A percentile compares a stretch with the other conserved stretches of the same genome.
phyloP scores from a whole-genome alignment of 2,888 invertebrate species.

The Atethmia centrago region DNA sequence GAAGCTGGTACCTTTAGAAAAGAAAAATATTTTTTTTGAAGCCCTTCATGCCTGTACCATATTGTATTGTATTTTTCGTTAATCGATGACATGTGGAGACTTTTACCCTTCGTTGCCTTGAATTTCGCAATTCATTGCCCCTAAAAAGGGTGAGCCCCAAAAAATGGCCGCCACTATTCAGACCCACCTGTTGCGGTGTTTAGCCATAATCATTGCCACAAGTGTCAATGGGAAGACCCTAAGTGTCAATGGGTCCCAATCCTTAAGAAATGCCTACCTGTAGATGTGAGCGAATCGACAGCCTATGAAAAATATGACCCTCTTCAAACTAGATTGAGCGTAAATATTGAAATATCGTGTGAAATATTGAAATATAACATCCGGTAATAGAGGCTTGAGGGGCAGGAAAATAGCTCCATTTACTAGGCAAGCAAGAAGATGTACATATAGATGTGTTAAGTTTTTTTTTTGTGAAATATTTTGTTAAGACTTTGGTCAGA shows the following conservation, averaged over 20 bases:
- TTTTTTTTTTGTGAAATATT: conserved; percentile 10
- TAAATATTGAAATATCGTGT: conserved; percentile 60
- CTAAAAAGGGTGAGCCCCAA: conserved; percentile 31
- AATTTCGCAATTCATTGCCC: conserved; percentile 56
- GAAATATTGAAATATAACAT: conserved; percentile 62
- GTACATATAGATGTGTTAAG: neutral
- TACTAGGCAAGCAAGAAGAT: conserved; percentile 25
- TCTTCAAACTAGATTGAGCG: conserved; percentile 64
- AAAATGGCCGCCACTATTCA: conserved; percentile 44
- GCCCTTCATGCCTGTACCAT: neutral
- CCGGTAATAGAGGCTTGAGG: conserved; percentile 41
- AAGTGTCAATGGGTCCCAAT: conserved; percentile 37
- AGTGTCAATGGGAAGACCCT: conserved; percentile 48
- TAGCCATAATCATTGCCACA: conserved; percentile 39
- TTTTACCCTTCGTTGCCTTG: conserved; percentile 7
- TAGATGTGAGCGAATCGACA: conserved; percentile 53
- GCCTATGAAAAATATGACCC: conserved; percentile 57
- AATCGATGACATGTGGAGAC: neutral
- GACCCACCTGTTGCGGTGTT: conserved; percentile 52
- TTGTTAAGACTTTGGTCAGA: neutral
- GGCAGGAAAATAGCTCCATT: conserved; percentile 24
- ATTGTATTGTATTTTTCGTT: conserved; percentile 2
- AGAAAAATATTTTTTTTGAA: neutral
- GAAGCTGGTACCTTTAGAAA: neutral
- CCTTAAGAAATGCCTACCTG: conserved; percentile 53